Evolutionary conservation across 92 coral and sea anemone species (phyloP).

Genomic region (Anthopleura xanthogrammica): DNA sequence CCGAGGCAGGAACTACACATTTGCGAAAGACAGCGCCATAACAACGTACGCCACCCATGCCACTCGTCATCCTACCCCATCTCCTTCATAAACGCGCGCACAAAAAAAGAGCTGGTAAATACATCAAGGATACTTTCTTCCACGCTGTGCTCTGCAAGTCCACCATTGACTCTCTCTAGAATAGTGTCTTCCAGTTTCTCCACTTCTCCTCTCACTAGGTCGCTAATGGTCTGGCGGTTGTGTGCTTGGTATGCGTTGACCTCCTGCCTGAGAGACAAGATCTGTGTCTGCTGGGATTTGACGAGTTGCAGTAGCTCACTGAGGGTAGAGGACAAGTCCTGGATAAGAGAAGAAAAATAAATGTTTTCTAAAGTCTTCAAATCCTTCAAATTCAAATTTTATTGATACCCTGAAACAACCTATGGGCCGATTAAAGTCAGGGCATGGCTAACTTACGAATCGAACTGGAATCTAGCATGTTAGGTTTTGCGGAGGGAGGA

Average conservation of each 20-base stretch:
- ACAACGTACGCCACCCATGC: too few relatives aligned
- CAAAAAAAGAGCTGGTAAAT: background rate
- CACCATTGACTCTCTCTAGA: slow-evolving; percentile 50
- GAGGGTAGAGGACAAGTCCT: slow-evolving; percentile 40
- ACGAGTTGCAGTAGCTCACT: slow-evolving; percentile 67
- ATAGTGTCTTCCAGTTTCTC: slow-evolving; percentile 72
- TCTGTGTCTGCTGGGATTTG: slow-evolving; percentile 75
- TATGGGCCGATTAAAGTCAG: too few relatives aligned
- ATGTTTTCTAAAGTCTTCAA: background rate
- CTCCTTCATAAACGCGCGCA: too few relatives aligned
- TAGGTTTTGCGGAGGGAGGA: too few relatives aligned
- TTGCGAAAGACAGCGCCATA: too few relatives aligned
- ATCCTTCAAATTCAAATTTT: background rate
- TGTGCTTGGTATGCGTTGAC: slow-evolving; percentile 62
- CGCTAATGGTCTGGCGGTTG: slow-evolving; percentile 63
- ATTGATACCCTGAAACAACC: too few relatives aligned
- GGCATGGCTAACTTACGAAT: too few relatives aligned
- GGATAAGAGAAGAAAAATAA: background rate
- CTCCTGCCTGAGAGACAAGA: slow-evolving; percentile 63
- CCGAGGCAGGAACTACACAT: too few relatives aligned
- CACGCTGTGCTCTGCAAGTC: slow-evolving; percentile 66
- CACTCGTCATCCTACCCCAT: too few relatives aligned
- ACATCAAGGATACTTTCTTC: slow-evolving; percentile 76
- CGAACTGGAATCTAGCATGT: too few relatives aligned
- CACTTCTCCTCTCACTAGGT: slow-evolving; percentile 64